phyloP scores from a whole-genome alignment of 30 jellyfish, hydroid and myxozoan genomes.

The Catostylus mosaicus region DNA sequence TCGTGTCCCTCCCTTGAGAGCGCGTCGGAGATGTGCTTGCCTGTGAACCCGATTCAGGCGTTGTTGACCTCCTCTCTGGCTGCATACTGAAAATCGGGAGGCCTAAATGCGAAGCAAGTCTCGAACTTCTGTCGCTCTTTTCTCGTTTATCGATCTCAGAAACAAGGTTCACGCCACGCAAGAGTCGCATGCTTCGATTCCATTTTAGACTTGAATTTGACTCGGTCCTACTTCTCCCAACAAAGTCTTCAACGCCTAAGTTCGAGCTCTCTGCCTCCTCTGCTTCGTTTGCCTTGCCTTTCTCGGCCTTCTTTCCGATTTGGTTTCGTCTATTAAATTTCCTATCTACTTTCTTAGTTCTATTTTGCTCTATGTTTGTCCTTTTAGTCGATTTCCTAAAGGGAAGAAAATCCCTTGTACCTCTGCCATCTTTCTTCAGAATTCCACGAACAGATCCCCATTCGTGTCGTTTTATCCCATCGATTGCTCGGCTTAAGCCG shows the following conservation, averaged over 20 bases:
- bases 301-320: neutral
- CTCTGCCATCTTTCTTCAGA: neutral
- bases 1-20: neutral
- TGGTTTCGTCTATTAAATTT: neutral
- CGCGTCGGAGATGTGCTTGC: neutral
- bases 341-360: neutral
- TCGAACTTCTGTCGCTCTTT: neutral
- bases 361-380: neutral
- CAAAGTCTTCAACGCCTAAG: neutral
- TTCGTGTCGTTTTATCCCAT: no score
- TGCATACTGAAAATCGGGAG: neutral
- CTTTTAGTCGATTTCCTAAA: neutral
- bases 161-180: neutral
- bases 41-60: constrained; percentile 10
- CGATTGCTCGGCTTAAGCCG: neutral
- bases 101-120: neutral
- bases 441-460: neutral
- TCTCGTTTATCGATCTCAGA: neutral
- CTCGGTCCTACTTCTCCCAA: neutral
- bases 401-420: neutral
- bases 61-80: neutral
- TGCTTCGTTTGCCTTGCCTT: neutral
- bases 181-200: constrained; percentile 8
- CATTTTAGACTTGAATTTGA: neutral
- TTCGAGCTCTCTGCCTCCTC: neutral